Percentiles rank a stretch among this genome's conserved stretches.
These are phyloP conservation scores for Scolopax mira DNA, from an alignment of 2,113 vertebrate genomes.

Conservation along the genomic window DNA sequence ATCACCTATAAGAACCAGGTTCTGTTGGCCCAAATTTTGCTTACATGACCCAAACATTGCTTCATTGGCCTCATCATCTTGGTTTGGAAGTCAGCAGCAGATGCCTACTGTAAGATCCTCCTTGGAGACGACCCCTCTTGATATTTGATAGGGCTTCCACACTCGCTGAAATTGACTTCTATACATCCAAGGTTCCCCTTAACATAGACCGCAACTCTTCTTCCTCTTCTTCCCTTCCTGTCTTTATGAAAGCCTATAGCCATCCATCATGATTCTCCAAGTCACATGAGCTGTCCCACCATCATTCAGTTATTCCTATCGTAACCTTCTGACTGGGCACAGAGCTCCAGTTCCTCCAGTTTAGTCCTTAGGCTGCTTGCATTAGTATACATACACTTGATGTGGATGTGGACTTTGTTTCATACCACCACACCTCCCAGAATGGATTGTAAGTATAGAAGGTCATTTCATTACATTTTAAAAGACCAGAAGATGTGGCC, in stretches of 20 bases:
- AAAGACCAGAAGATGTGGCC: not conserved
- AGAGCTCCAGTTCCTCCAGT: not conserved
- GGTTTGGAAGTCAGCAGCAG: not conserved
- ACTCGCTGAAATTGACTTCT: not conserved
- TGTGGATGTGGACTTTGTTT: not conserved
- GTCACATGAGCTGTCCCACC: not conserved
- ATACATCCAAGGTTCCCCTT: not conserved
- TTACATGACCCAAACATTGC: not conserved
- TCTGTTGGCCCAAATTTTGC: not conserved
- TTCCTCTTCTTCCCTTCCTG: not conserved
- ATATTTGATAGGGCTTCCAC: not conserved
- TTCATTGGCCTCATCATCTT: not conserved
- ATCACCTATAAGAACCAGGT: not conserved
- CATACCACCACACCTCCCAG: not conserved
- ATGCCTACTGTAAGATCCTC: not conserved
- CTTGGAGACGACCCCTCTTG: not conserved
- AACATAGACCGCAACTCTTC: not conserved
- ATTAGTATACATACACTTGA: not conserved
- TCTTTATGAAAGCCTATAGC: not conserved
- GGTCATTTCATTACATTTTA: not conserved
- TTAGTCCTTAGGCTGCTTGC: not conserved
- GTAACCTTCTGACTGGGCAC: not conserved
- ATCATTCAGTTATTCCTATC: not conserved
- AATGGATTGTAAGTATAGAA: not conserved
- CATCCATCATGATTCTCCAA: not conserved